phyloP scores from a whole-genome alignment of 1,140 invertebrate species.

The Argopecten irradians region DNA sequence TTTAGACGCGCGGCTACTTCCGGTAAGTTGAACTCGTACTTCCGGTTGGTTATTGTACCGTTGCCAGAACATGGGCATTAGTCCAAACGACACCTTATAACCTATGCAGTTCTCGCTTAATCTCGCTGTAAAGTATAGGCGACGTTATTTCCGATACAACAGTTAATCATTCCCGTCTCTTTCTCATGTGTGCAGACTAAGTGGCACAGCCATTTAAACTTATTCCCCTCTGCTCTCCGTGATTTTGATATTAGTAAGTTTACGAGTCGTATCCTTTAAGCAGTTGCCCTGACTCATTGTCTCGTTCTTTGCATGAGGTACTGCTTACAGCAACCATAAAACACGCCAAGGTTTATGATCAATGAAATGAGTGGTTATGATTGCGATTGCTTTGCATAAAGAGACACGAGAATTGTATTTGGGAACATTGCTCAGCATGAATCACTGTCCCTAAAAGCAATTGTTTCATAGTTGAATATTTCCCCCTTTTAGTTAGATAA shows the following conservation, averaged over 20 bases:
- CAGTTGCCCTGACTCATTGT: neutral
- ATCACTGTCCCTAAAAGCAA: neutral
- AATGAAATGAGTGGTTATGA: neutral
- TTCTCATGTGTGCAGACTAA: neutral
- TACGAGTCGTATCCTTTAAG: neutral
- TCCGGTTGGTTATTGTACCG: neutral
- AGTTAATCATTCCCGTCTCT: neutral
- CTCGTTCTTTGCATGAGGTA: neutral
- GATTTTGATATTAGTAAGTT: neutral
- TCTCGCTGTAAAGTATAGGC: neutral
- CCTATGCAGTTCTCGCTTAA: neutral
- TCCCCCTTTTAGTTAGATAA: too few species aligned
- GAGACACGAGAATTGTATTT: neutral
- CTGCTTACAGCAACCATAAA: neutral
- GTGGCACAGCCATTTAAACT: neutral
- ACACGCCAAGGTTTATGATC: neutral
- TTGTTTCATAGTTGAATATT: too few species aligned
- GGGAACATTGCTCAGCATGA: neutral
- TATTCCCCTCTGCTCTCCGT: neutral
- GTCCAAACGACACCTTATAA: neutral
- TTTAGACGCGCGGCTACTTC: neutral
- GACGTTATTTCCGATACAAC: neutral
- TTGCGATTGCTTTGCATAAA: neutral
- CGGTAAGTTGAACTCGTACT: neutral
- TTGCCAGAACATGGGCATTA: neutral